These are phyloP conservation scores for Cherax destructor DNA, from an alignment of 1,140 invertebrate genomes.

Conservation along the genomic window DNA sequence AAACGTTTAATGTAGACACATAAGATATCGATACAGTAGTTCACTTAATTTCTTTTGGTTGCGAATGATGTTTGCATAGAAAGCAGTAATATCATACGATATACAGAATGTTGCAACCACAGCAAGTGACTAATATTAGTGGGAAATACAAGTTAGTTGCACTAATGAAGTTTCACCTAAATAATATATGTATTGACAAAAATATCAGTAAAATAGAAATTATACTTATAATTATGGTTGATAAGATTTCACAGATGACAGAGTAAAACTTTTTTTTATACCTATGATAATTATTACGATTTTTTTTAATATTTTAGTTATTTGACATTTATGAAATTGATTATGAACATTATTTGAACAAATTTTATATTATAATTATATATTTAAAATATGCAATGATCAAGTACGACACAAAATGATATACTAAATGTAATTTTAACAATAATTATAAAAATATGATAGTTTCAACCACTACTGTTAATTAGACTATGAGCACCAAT, in stretches of 20 bases:
- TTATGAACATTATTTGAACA: background rate
- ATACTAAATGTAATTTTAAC: background rate
- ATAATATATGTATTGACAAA: background rate
- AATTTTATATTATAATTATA: background rate
- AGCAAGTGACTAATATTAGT: background rate
- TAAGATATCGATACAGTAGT: background rate
- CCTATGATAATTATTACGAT: no score
- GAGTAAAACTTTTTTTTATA: background rate
- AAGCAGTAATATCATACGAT: background rate
- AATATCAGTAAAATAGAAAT: background rate
- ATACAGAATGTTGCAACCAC: background rate
- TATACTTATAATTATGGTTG: background rate
- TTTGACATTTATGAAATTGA: background rate
- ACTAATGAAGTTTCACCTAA: no score
- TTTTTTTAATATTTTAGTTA: background rate
- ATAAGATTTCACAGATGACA: background rate
- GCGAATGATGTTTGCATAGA: background rate
- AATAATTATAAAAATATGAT: background rate
- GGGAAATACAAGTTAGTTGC: background rate
- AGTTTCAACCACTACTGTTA: background rate
- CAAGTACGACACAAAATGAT: background rate
- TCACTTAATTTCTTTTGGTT: background rate
- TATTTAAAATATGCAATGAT: background rate
- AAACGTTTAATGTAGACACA: background rate
- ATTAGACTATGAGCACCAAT: constrained; percentile 1